Base-by-base conservation (phyloP, 1,140 invertebrate species). In the Akabosia matsudoensis region DNA sequence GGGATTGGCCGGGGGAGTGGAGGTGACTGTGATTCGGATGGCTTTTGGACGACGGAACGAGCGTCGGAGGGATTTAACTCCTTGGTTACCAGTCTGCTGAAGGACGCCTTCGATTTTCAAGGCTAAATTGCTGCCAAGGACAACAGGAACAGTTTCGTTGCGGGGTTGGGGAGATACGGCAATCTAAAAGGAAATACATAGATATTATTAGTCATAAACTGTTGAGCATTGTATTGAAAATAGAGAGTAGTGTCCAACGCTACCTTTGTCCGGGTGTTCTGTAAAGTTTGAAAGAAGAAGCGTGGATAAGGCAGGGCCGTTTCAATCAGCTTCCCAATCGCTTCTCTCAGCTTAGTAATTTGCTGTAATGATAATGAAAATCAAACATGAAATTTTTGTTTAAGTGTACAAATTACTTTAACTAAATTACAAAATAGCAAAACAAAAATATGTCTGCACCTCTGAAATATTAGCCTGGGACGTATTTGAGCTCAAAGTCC, bases 51-150 rank as follows among this genome's bases (percentile, higher is more conserved):
- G 73, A 67, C 82, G 34, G 77, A 80, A 80, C 73, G 82, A 51
- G 80, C 77, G 16, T 22, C 64, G n/a, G 0, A 31, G 33, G 31
- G 61, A 54, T 14, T 67, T 51, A 4, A 31, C 70, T 22, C 56
- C 30, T 54, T 76, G 34, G 18, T 54, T 33, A 4, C 77, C 71
- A 51, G 34, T 78, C 54, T 94, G 92, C 82, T 92, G 89, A 71
- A 95, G 88, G 14, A 96, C 92, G 10, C 94, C 94, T 84, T 96
- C 94, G 0, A 96, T 91, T 86, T 94, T 94, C 0, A 96, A 86
- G 0, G 92, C 91, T 24, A 96, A 86, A 76, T 93, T 90, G 71
- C 91, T 92, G 52, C 92, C 92, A 31, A 89, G 88, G 34, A 91
- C 90, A 1, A 94, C 89, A 33, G 89, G 88, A 7, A 95, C 90